phyloP scores from a whole-genome alignment of 2,888 invertebrate genomes.

The Timema cristinae region DNA sequence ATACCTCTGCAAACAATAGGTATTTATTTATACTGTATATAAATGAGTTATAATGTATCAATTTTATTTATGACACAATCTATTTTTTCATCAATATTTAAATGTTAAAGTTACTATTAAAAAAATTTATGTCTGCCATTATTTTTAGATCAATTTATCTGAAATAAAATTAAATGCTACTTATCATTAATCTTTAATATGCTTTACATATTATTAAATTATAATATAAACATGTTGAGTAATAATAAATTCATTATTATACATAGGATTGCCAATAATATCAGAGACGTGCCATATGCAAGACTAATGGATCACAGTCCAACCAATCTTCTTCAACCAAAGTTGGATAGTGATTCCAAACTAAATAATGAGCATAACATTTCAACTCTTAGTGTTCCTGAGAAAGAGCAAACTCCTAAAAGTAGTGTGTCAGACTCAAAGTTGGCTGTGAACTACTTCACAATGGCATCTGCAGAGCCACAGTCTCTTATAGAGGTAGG shows the following conservation, averaged over 20 bases:
- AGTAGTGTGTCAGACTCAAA: conserved; percentile 84
- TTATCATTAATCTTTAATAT: not conserved
- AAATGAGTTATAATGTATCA: not conserved
- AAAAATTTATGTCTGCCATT: not conserved
- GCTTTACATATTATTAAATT: not conserved
- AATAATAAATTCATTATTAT: not conserved
- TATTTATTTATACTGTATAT: conserved; percentile 35
- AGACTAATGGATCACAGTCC: conserved; percentile 68
- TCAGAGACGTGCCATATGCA: conserved; percentile 74
- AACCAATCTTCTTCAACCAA: conserved; percentile 49
- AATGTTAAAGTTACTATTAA: not conserved
- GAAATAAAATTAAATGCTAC: not conserved
- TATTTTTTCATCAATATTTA: not conserved
- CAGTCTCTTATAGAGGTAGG: too few species aligned
- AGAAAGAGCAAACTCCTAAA: conserved; percentile 57
- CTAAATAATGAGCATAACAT: conserved; percentile 54
- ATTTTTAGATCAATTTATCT: not conserved
- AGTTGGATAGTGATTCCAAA: conserved; percentile 69
- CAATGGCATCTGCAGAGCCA: conserved; percentile 9
- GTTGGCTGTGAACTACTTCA: conserved; percentile 71
- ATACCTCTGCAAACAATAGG: conserved; percentile 52
- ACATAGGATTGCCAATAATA: conserved; percentile 37
- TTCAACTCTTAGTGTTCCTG: conserved; percentile 48
- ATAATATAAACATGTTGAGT: not conserved
- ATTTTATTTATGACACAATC: not conserved